phyloP scores from a whole-genome alignment of 2,113 vertebrate species.

The Romanogobio albipinnatus region DNA sequence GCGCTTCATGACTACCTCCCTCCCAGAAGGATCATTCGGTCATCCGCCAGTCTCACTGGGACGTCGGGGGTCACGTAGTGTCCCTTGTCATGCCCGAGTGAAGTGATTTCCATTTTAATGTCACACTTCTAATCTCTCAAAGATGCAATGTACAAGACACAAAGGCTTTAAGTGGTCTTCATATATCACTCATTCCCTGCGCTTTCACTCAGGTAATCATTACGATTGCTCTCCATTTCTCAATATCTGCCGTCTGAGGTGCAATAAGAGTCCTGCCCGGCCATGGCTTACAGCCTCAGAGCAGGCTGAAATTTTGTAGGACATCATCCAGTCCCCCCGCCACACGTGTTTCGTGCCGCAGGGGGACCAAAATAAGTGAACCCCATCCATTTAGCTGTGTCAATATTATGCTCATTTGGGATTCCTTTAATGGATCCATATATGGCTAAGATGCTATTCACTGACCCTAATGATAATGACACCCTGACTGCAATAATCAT shows the following conservation, averaged over 20 bases:
- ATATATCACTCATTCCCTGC: conserved; percentile 88
- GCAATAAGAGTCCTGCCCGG: conserved; percentile 80
- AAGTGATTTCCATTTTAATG: conserved; percentile 99
- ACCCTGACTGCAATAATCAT: conserved; percentile 43
- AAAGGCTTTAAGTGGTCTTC: conserved; percentile 90
- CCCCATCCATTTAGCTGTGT: conserved; percentile 52
- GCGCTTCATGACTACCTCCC: conserved; percentile 85
- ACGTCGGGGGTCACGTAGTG: conserved; percentile 82
- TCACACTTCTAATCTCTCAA: conserved; percentile 96
- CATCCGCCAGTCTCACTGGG: conserved; percentile 86
- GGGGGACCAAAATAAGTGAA: conserved; percentile 37
- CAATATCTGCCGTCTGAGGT: conserved; percentile 86
- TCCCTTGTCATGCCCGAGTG: conserved; percentile 86
- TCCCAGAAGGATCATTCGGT: conserved; percentile 89
- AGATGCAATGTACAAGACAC: conserved; percentile 92
- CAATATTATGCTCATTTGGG: conserved; percentile 47
- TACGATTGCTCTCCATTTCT: conserved; percentile 87
- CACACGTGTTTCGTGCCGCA: background rate
- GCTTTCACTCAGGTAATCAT: conserved; percentile 92
- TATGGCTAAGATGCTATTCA: conserved; percentile 44
- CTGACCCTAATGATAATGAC: conserved; percentile 47
- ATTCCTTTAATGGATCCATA: conserved; percentile 53
- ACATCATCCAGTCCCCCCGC: conserved; percentile 16
- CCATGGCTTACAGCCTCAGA: conserved; percentile 83
- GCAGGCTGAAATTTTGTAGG: conserved; percentile 52